Conservation (phyloP, 2,888 invertebrate species). For the Plusia festucae region DNA sequence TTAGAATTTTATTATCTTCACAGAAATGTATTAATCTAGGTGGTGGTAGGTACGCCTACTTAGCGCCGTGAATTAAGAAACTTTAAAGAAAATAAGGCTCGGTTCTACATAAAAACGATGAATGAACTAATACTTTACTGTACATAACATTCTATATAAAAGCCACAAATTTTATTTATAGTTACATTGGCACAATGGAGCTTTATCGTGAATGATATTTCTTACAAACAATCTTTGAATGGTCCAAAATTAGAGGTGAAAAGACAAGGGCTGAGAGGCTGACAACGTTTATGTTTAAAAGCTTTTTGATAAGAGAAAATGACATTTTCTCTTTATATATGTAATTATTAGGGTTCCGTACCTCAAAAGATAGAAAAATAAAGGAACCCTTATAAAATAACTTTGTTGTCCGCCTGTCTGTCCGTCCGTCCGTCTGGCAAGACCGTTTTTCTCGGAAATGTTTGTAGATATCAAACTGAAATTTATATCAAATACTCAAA, state of each 20-base stretch:
- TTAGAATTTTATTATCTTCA: not conserved
- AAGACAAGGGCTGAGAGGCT: not conserved
- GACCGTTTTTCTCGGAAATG: too few species aligned
- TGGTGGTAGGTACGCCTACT: not conserved
- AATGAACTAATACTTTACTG: not conserved
- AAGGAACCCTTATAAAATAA: too few species aligned
- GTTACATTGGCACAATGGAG: not conserved
- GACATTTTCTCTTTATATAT: too few species aligned
- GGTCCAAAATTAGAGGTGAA: constrained; percentile 3
- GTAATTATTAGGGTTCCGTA: too few species aligned
- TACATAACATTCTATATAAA: not conserved
- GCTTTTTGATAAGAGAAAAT: not conserved
- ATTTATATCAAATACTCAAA: too few species aligned
- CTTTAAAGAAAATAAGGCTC: not conserved
- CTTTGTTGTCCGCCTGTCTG: too few species aligned
- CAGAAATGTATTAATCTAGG: too few species aligned
- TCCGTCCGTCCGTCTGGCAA: too few species aligned
- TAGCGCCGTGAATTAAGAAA: too few species aligned
- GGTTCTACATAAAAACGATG: not conserved
- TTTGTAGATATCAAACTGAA: too few species aligned
- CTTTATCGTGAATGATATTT: not conserved
- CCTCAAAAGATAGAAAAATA: too few species aligned
- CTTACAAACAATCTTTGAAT: constrained; percentile 1
- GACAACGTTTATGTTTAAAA: not conserved
- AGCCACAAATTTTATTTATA: not conserved